Evolutionary conservation across 35 echinoderm and acorn worm genomes (phyloP).

Genomic region (Ophioderma brevispina): DNA sequence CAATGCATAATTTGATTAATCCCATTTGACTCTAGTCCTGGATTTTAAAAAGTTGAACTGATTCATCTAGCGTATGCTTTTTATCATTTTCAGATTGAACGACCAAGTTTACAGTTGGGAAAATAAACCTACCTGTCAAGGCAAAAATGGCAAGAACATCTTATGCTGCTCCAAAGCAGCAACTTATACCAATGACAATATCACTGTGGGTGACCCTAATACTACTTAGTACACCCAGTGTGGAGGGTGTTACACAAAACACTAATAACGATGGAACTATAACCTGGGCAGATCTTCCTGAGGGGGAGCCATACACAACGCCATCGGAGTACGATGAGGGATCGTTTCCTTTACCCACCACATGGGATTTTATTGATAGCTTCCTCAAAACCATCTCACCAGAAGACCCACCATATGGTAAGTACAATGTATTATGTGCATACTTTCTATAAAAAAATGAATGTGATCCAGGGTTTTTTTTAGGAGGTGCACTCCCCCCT

Average conservation of each 20-base stretch:
- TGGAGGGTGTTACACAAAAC: neutral
- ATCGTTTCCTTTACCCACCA: conserved; percentile 41
- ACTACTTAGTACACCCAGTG: neutral
- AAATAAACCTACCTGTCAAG: no score
- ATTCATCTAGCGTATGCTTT: no score
- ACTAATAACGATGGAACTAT: conserved; percentile 46
- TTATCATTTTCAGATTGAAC: no score
- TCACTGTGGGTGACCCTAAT: neutral
- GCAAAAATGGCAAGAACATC: no score
- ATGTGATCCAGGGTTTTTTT: no score
- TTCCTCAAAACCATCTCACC: conserved; percentile 53
- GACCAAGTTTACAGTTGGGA: no score
- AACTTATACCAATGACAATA: neutral
- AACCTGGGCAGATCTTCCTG: conserved; percentile 39
- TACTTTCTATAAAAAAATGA: no score
- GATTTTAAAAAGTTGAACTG: no score
- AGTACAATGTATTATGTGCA: no score
- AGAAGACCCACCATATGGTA: conserved; percentile 57
- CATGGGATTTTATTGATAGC: conserved; percentile 47
- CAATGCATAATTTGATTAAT: no score
- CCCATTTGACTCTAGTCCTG: no score
- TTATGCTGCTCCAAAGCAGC: neutral
- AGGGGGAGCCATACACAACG: conserved; percentile 20
- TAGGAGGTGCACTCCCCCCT: no score
- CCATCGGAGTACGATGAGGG: conserved; percentile 29